phyloP scores from a whole-genome alignment of 2,113 vertebrate species.

The Pedetes capensis region DNA sequence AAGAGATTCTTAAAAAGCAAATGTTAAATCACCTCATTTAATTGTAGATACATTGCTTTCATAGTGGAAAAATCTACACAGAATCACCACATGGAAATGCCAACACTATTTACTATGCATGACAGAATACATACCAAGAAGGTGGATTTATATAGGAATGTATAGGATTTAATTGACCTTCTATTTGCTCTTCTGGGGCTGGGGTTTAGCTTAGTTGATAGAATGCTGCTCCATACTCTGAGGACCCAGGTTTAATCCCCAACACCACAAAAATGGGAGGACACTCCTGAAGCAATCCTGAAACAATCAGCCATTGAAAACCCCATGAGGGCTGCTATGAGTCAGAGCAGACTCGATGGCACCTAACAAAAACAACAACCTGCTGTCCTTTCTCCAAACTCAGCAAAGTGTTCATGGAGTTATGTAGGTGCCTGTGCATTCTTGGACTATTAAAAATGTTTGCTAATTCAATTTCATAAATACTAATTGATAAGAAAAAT shows the following conservation, averaged over 20 bases:
- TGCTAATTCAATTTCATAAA: neutral
- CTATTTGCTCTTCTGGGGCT: too few relatives aligned
- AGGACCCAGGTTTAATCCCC: too few relatives aligned
- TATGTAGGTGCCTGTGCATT: neutral
- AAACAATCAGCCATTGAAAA: too few relatives aligned
- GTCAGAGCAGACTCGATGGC: too few relatives aligned
- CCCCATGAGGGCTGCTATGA: too few relatives aligned
- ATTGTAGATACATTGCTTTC: neutral
- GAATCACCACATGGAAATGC: neutral
- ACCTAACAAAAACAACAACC: too few relatives aligned
- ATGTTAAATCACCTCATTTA: neutral
- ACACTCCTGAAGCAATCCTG: too few relatives aligned
- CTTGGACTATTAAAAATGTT: neutral
- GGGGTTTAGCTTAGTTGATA: too few relatives aligned
- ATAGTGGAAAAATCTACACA: neutral
- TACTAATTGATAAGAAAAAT: conserved; percentile 15
- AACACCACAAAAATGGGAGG: too few relatives aligned
- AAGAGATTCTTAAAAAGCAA: neutral
- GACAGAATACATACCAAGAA: neutral
- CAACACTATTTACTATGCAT: neutral
- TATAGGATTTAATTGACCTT: neutral
- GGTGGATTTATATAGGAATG: too few relatives aligned
- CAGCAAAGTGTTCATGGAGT: neutral
- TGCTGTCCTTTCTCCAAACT: neutral
- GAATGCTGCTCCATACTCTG: too few relatives aligned